Base-by-base conservation (phyloP, 2,113 vertebrate species). In the Turnix velox region DNA sequence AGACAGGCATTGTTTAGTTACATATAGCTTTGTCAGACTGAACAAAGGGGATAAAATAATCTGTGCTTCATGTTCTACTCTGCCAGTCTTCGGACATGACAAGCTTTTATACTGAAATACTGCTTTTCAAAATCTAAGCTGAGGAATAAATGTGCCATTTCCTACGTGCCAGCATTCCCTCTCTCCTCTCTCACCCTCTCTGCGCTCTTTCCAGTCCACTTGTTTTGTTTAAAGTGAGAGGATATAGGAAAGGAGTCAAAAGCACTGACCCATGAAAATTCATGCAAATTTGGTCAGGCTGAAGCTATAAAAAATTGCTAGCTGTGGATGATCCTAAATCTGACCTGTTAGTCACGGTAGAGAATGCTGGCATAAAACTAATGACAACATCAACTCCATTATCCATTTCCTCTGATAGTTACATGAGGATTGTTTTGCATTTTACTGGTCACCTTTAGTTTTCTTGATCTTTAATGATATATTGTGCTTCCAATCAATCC, bases 221-320 rank as follows among this genome's bases (percentile, higher is more conserved):
- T 67, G 37, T 30, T 88, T 78, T 88, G 25, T 74, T 84, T 42
- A 67, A 84, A 88, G 67, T 55, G 28, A 84, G 18, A 27, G 12
- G 15, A 52, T 57, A 68, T 1, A 84, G 14, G 22, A 76, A 81
- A 91, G 66, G 22, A 82, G 45, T 72, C 77, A 96, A 65, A 93
- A 87, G 48, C 2, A 0, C 5, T 87, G 77, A 93, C 48, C 84
- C 88, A 33, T 73, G 42, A 95, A 93, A 88, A 92, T 11, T 61
- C 22, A 86, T 68, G 74, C 58, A 85, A 93, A 93, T 83, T 80
- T 67, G 24, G 68, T 43, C 7, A 18, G 51, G 55, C 25, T 94
- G 79, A 94, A 92, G 77, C 58, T 75, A 67, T 93, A 79, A 72
- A n/a, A 87, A 93, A 48, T 39, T 82, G 37, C 52, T 67, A 77